Evolutionary conservation across 1,140 invertebrate species (phyloP).

Genomic region (Drosophila melanica): DNA sequence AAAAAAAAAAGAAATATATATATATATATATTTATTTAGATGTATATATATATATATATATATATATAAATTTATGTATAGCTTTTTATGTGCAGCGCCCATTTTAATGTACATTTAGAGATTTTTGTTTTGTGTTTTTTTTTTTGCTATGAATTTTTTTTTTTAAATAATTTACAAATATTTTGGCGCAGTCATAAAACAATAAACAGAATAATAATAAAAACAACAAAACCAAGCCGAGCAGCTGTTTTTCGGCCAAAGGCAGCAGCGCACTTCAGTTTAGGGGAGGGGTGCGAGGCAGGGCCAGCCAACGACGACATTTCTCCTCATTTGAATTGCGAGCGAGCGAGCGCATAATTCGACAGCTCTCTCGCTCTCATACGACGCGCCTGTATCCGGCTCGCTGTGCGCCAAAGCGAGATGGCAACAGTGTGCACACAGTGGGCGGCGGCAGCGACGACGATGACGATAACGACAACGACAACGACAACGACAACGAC

Average conservation of each 20-base stretch:
- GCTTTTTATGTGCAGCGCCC: slow-evolving; percentile 76
- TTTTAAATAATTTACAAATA: slow-evolving; percentile 72
- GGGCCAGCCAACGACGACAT: slow-evolving; percentile 34
- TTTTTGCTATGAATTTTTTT: slow-evolving; percentile 43
- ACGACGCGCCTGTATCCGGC: slow-evolving; percentile 15
- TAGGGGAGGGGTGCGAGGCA: slow-evolving; percentile 9
- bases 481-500: slow-evolving; percentile 5
- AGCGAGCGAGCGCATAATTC: slow-evolving; percentile 26
- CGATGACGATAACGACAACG: slow-evolving; percentile 1
- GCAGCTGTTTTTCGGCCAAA: slow-evolving; percentile 47
- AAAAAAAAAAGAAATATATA: slow-evolving; percentile 52
- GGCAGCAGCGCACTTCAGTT: slow-evolving; percentile 20
- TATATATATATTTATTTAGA: slow-evolving; percentile 9
- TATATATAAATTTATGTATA: slow-evolving; percentile 20
- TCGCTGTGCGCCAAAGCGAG: slow-evolving; percentile 45
- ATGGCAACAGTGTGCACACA: slow-evolving; percentile 45
- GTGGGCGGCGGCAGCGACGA: slow-evolving; percentile 54
- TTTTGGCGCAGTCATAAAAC: slow-evolving; percentile 68
- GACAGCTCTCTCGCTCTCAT: slow-evolving; percentile 31
- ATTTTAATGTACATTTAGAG: slow-evolving; percentile 70
- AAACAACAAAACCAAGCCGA: slow-evolving; percentile 64
- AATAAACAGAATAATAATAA: slow-evolving; percentile 71
- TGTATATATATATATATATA: slow-evolving; percentile 25
- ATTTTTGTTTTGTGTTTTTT: slow-evolving; percentile 48
- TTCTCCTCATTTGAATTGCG: slow-evolving; percentile 38